Percentiles rank a stretch among this genome's conserved stretches.
Evolutionary conservation across 2,888 invertebrate species (phyloP).

Genomic region (Halocaridina rubra): DNA sequence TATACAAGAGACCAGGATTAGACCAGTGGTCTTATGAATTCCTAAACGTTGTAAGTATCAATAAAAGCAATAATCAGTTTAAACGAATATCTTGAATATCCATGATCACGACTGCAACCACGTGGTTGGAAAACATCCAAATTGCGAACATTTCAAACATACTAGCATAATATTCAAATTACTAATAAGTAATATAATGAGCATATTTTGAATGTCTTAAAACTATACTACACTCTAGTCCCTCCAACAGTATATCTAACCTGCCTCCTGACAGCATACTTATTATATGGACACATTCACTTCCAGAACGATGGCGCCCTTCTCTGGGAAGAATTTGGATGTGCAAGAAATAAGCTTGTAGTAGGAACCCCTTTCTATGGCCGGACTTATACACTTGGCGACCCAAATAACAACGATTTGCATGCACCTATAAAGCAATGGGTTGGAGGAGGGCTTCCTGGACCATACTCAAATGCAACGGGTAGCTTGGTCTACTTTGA

Average conservation of each 20-base stretch:
- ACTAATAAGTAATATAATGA: too few species aligned
- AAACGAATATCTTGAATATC: too few species aligned
- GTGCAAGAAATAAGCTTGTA: constrained; percentile 83
- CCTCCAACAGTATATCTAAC: too few species aligned
- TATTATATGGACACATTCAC: not conserved
- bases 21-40: constrained; percentile 67
- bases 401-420: constrained; percentile 75
- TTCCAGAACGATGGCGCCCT: constrained; percentile 87
- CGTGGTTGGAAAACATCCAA: too few species aligned
- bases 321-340: constrained; percentile 90
- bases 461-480: constrained; percentile 72
- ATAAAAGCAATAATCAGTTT: too few species aligned
- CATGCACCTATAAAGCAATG: constrained; percentile 92
- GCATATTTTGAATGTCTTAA: too few species aligned
- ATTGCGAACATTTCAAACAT: too few species aligned
- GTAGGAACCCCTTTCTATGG: constrained; percentile 91
- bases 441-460: constrained; percentile 73
- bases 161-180: too few species aligned
- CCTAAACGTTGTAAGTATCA: constrained; percentile 65
- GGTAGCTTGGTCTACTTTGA: constrained; percentile 81
- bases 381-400: constrained; percentile 80
- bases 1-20: constrained; percentile 70
- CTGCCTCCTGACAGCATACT: too few species aligned
- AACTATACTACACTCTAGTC: too few species aligned
- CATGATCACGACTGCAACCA: too few species aligned